Conservation (phyloP, 2,113 vertebrate genomes). For the Sander lucioperca region DNA sequence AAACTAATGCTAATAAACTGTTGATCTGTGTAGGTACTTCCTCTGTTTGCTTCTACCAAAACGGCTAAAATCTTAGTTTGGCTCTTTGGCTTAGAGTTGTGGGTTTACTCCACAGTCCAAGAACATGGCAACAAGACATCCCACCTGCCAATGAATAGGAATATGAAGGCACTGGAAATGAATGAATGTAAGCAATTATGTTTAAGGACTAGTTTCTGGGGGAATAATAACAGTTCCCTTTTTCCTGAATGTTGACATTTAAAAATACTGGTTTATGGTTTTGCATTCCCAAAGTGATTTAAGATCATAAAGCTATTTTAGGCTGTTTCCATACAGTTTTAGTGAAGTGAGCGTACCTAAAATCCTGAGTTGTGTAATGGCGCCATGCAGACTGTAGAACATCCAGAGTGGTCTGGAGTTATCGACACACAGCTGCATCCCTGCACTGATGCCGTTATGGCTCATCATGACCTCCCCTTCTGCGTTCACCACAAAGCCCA, state of each 20-base stretch:
- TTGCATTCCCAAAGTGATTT: constrained; percentile 5
- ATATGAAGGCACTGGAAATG: background rate
- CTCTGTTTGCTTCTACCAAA: background rate
- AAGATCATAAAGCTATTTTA: background rate
- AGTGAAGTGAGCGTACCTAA: constrained; percentile 84
- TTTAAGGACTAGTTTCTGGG: background rate
- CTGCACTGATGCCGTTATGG: constrained; percentile 88
- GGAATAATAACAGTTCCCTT: background rate
- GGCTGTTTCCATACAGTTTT: too few relatives aligned
- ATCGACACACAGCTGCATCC: constrained; percentile 93
- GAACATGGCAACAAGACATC: background rate
- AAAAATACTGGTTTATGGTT: background rate
- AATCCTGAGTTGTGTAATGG: constrained; percentile 92
- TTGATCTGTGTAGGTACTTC: background rate
- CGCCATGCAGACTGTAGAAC: constrained; percentile 91
- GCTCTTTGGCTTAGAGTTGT: background rate
- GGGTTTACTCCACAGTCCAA: background rate
- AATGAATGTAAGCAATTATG: background rate
- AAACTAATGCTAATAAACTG: constrained; percentile 6
- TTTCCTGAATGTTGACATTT: background rate
- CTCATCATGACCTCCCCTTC: constrained; percentile 92
- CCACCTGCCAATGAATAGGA: background rate
- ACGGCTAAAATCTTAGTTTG: background rate
- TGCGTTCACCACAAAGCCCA: constrained; percentile 89
- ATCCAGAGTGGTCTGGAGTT: constrained; percentile 96